Base-by-base conservation (phyloP, 1,140 invertebrate genomes). In the Temnothorax nylanderi region DNA sequence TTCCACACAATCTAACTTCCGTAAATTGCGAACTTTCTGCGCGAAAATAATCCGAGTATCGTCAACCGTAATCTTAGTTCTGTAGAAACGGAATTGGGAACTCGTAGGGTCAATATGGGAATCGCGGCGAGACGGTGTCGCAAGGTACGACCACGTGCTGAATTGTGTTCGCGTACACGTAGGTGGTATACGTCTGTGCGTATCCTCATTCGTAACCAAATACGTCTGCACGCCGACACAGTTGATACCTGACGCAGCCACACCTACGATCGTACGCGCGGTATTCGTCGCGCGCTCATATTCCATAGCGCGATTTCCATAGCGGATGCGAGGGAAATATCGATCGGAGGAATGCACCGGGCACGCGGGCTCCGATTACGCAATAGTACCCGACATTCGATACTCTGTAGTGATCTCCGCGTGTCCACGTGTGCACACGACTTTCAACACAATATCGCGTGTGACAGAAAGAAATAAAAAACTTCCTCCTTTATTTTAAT, bases 121-220 rank as follows among this genome's bases (percentile, higher is more conserved):
- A 81, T 81, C 37, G 41, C 37, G 41, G 21, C n/a, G 21, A 71
- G 32, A 37, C 44, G 49, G 10, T 72, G 65, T 81, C 41, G 65
- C 11, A 72, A 87, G 44, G 10, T 49, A 58, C 65, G 78, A 89
- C 78, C 80, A 87, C 77, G 51, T 44, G 71, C 21, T 77, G 75
- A 60, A 85, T 89, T 90, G 87, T 58, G 69, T 84, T 87, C 67
- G 81, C 16, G 51, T 77, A n/a, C 49, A 88, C 84, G 87, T 91
- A 90, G 89, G 89, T 67, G 87, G 91, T 58, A 26, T 26, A 34
- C 60, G 76, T 85, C 67, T 86, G 8, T 41, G 87, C 78, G 47
- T 91, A 92, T 92, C 89, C 88, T 90, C 90, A 89, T 90, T 92
- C 90, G 88, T 90, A 92, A 93, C 93, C 94, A 94, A 94, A 94